Base-by-base conservation (phyloP, 2,888 invertebrate genomes). In the Brachypalpus laphriformis region DNA sequence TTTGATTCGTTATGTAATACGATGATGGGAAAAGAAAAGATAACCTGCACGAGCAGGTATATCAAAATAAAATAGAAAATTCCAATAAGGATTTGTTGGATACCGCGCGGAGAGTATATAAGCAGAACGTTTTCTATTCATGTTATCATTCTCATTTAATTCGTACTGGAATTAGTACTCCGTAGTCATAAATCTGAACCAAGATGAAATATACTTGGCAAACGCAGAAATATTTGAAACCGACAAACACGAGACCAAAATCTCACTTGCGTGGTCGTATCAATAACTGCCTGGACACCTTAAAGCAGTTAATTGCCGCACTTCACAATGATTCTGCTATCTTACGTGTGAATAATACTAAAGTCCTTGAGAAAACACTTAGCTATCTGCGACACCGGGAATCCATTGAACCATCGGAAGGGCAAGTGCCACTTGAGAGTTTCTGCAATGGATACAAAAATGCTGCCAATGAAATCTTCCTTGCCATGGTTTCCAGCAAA, bases 161-260 rank as follows among this genome's bases (percentile, higher is more conserved):
- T 14, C 22, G 7, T n/a, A 8, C 14, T 14, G 5, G 8, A 25
- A 25, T 1, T 25, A 40, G 14, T 3, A 40, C 40, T 6, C n/a
- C 40, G 20, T 20, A 18, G n/a, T n/a, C n/a, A 22, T 34, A 20
- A 57, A 65, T 47, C 63, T 1, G 9, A 40, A 14, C 18, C n/a
- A 72, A 65, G 7, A 87, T 87, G 80, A 82, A 87, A 81, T 88
- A 88, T 87, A 96, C 96, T 90, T 88, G 83, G 87, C 95, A 97
- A 92, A 97, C 97, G 90, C 96, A 97, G 93, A 97, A 97, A 92
- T 97, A 97, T 93, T 94, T 97, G 93, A 97, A 97, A 95, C 96
- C 97, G 91, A 97, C 97, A 96, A 97, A 97, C 92, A 97, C 97
- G 97, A 92, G 94, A 97, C 89, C 96, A 96, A 91, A 94, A 97